Conservation (phyloP, 2,888 invertebrate genomes). For the Hanleya hanleyi region DNA sequence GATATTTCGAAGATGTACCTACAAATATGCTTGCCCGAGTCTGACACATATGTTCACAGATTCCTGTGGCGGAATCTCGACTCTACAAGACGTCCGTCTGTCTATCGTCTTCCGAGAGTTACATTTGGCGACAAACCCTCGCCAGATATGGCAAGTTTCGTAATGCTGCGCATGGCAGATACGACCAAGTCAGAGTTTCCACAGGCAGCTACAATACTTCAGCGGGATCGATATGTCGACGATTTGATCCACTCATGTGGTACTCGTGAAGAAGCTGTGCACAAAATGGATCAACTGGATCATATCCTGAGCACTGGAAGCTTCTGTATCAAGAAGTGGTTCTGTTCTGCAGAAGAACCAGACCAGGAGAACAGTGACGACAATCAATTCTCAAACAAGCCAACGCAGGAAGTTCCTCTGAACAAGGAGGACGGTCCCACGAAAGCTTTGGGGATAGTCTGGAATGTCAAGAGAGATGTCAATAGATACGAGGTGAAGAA, state of each 20-base stretch:
- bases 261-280: too few relatives aligned
- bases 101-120: constrained; percentile 7
- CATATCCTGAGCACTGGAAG: constrained; percentile 7
- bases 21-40: not conserved
- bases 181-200: not conserved
- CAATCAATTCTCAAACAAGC: not conserved
- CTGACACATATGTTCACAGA: constrained; percentile 1
- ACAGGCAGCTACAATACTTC: constrained; percentile 16
- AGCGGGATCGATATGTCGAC: constrained; percentile 21
- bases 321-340: constrained; percentile 18
- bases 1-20: constrained; percentile 15
- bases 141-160: constrained; percentile 12
- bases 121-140: constrained; percentile 8
- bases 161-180: constrained; percentile 17
- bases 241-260: constrained; percentile 24
- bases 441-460: not conserved
- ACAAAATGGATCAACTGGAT: constrained; percentile 13
- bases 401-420: not conserved
- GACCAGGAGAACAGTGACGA: not conserved
- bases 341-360: not conserved
- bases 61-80: constrained; percentile 21
- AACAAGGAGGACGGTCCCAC: not conserved
- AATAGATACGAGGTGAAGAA: not conserved
- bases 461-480: not conserved
- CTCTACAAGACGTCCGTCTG: not conserved